Evolutionary conservation across 2,888 invertebrate genomes (phyloP).

Genomic region (Blastobasis adustella): DNA sequence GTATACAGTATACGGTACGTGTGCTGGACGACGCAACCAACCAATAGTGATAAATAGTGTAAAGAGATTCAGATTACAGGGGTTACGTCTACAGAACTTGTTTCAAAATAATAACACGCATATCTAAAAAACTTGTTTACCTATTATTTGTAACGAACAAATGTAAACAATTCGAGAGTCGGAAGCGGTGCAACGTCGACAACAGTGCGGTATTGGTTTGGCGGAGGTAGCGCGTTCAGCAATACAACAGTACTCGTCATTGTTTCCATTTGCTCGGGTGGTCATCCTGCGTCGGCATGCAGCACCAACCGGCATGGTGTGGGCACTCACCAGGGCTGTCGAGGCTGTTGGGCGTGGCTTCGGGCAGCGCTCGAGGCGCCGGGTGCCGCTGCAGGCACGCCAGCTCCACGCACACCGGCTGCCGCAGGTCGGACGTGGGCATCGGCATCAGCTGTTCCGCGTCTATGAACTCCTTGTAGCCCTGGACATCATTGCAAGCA

Average conservation of each 20-base stretch:
- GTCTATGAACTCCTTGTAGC: constrained; percentile 93
- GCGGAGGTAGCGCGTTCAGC: no score
- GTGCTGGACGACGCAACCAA: not conserved
- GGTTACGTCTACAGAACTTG: constrained; percentile 4
- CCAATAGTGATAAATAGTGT: not conserved
- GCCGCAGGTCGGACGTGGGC: constrained; percentile 88
- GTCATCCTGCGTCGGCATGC: not conserved
- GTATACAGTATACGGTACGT: not conserved
- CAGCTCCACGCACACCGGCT: constrained; percentile 88
- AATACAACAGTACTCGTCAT: no score
- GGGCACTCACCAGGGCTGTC: constrained; percentile 60
- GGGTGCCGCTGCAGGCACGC: constrained; percentile 77
- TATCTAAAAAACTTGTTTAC: not conserved
- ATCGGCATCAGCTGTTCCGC: constrained; percentile 92
- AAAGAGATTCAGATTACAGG: not conserved
- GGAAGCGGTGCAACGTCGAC: not conserved
- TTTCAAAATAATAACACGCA: not conserved
- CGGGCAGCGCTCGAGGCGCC: constrained; percentile 66
- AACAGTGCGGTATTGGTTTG: no score
- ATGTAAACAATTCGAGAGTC: constrained; percentile 12
- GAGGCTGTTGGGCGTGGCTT: constrained; percentile 67
- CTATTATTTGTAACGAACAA: constrained; percentile 9
- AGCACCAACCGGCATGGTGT: not conserved
- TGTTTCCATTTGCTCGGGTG: constrained; percentile 25
- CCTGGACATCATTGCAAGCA: constrained; percentile 62